Base-by-base conservation (phyloP, 2,113 vertebrate species). In the Mungos mungo region DNA sequence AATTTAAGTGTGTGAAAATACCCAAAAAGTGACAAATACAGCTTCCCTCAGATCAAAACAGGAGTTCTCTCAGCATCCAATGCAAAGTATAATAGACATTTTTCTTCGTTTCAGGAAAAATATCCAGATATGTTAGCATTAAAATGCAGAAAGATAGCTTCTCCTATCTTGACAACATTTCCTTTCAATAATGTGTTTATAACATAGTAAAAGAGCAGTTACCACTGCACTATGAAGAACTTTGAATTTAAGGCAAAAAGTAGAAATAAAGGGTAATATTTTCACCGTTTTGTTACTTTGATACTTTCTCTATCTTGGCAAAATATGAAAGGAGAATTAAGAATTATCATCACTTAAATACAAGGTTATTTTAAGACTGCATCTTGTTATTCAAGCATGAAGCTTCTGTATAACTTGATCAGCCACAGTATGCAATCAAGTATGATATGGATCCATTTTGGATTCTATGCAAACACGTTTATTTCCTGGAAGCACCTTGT, bases 271-370 rank as follows among this genome's bases (percentile, higher is more conserved):
- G 29, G 19, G 47, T 33, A 90, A 27, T 79, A 5, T 84, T 87
- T 93, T 60, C 41, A 69, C 25, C 69, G 35, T 69, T 57, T 93
- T 71, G 33, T 2, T 47, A 82, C 63, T 97, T 94, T 93, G 27
- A 95, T 86, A 35, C 31, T 92, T 89, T 69, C 41, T 89, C 6
- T 47, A 93, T 87, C 60, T 29, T 63, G 38, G n/a, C 69, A 82
- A 96, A 72, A 85, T 71, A 96, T 33, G 50, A 66, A 60, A 93
- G 71, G 52, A 97, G 18, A 95, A 95, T 92, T 95, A 96, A 60
- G 25, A 88, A 84, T 52, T 77, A 77, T 72, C 77, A 77, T 52
- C 52, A 79, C n/a, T 95, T 80, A 96, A 93, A 77, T 47, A 41
- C 41, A 83, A 80, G 33, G 31, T 23, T 52, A 84, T 68, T 88